Evolutionary conservation across 2,888 invertebrate species (phyloP).

Genomic region (Torymus tubicola): DNA sequence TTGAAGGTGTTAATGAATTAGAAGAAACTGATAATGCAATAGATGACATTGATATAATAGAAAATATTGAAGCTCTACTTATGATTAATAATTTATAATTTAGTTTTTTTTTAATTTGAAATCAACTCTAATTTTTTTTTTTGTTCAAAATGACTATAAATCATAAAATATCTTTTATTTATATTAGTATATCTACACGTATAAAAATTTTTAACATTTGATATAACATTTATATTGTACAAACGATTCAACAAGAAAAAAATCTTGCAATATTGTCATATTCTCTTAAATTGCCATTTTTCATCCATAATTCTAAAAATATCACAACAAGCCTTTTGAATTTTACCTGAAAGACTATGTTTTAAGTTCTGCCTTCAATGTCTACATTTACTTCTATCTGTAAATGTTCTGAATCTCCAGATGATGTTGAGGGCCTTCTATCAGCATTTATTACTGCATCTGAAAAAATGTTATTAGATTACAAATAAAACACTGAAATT

Average conservation of each 20-base stretch:
- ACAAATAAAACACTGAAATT: not conserved
- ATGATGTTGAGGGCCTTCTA: slow-evolving; percentile 66
- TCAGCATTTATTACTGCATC: slow-evolving; percentile 63
- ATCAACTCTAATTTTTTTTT: not conserved
- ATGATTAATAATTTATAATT: slow-evolving; percentile 3
- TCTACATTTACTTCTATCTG: slow-evolving; percentile 67
- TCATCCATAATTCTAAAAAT: slow-evolving; percentile 20
- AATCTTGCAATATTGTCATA: slow-evolving; percentile 34
- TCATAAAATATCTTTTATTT: slow-evolving; percentile 27
- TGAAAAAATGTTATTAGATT: slow-evolving; percentile 55
- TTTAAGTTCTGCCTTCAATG: slow-evolving; percentile 59
- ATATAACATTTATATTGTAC: slow-evolving; percentile 36
- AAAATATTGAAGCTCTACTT: slow-evolving; percentile 11
- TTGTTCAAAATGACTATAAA: not conserved
- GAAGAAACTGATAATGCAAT: slow-evolving; percentile 25
- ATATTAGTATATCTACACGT: not conserved
- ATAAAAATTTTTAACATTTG: slow-evolving; percentile 35
- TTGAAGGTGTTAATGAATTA: slow-evolving; percentile 55
- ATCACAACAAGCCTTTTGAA: slow-evolving; percentile 29
- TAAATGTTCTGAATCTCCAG: slow-evolving; percentile 67
- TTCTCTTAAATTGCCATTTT: not conserved
- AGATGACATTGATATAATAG: slow-evolving; percentile 11
- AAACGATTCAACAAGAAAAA: slow-evolving; percentile 16
- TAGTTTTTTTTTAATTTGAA: not conserved
- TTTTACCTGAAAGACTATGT: not conserved